Conservation (phyloP, 2,888 invertebrate species). For the Empis stercorea region DNA sequence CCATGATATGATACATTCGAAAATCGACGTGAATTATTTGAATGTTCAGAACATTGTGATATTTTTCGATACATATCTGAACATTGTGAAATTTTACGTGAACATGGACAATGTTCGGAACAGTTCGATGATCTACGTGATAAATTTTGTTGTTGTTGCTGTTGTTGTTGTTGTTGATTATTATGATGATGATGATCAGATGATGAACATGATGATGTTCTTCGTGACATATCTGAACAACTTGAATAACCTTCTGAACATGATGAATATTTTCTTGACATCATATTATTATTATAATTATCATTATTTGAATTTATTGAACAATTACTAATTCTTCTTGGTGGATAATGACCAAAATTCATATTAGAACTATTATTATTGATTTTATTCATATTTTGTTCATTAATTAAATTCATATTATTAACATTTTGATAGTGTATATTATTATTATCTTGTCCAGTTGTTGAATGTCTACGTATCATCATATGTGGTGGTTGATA, state of each 20-base stretch:
- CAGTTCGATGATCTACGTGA: slow-evolving; percentile 31
- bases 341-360: slow-evolving; percentile 20
- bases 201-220: slow-evolving; percentile 31
- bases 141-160: not conserved
- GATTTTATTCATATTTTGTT: slow-evolving; percentile 1
- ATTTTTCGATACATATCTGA: slow-evolving; percentile 28
- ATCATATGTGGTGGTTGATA: not conserved
- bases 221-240: slow-evolving; percentile 28
- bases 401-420: not conserved
- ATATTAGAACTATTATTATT: slow-evolving; percentile 11
- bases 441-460: not conserved
- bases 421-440: not conserved
- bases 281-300: slow-evolving; percentile 10
- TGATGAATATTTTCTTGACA: slow-evolving; percentile 26
- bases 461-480: not conserved
- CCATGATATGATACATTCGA: slow-evolving; percentile 35
- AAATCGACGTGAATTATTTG: slow-evolving; percentile 38
- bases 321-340: slow-evolving; percentile 54
- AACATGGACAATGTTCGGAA: slow-evolving; percentile 32
- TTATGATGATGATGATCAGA: slow-evolving; percentile 1
- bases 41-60: slow-evolving; percentile 36
- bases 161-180: no score
- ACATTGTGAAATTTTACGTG: slow-evolving; percentile 29
- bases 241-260: slow-evolving; percentile 32
- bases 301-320: slow-evolving; percentile 38